Base-by-base conservation (phyloP, 2,888 invertebrate species). In the Drosophila falleni region DNA sequence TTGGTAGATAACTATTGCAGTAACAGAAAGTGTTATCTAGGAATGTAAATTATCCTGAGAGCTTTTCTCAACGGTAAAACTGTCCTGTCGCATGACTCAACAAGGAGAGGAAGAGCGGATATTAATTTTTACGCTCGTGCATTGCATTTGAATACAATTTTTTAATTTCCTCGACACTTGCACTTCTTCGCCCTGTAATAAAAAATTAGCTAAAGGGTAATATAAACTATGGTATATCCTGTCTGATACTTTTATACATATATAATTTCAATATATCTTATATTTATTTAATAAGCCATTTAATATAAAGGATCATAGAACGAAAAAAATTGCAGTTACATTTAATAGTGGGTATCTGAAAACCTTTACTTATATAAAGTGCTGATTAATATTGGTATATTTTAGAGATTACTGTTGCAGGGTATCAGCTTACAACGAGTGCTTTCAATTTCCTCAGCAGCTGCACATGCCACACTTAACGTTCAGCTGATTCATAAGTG, bases 111-210 rank as follows among this genome's bases (percentile, higher is more conserved):
- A 63, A 51, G 55, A 77, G 66, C 87, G 83, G 83, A 84, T 84
- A 84, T 84, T 84, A 87, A 80, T 75, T 87, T 80, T 84, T 70
- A 81, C 72, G 80, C 78, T 78, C 83, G 87, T 87, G 87, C 80
- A 63, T 55, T 71, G 85, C 85, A 84, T 81, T 87, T 78, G 64
- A 83, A 84, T 83, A 69, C 71, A 81, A 70, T 26, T 81, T 85
- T 85, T 80, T 87, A 75, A 85, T 87, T 84, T 84, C 82, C 87
- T 80, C 62, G 15, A 37, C 46, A 58, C 16, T 58, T 58, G 47
- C 37, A 58, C 16, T 58, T 29, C 37, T 47, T 58, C 53, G 64
- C 66, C 35, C 68, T 64, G 37, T 15, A 35, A 51, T 26, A 8
- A 10, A 6, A 23, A 44, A 6, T 0, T 6, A 1, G 5, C 3